Base-by-base conservation (phyloP, 2,113 vertebrate species). In the Macroglossus sobrinus region DNA sequence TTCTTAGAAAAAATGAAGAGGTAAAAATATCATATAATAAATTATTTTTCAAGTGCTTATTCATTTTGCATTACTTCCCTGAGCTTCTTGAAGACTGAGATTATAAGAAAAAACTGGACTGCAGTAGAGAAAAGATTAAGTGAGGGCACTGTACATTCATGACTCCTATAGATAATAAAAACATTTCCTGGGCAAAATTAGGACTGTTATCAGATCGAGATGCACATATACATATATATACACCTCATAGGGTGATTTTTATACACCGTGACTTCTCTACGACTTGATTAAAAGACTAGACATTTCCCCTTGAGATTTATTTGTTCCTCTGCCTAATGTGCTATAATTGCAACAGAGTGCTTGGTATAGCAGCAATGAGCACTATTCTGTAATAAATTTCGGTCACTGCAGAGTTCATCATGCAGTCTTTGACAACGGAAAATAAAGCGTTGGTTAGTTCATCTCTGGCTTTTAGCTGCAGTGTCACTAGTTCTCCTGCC, bases 401-500 rank as follows among this genome's bases (percentile, higher is more conserved):
- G 98, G 98, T 99, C 98, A 98, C 97, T 96, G 96, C 75, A 97
- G 98, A 98, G 98, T 98, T 99, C 98, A 99, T 97, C 97, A 90
- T n/a, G 97, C 95, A 98, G 97, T 98, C 97, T 97, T 98, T 98
- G 95, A 98, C 98, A 98, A 98, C 96, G 93, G 97, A 97, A 98
- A 97, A 98, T 97, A 98, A 98, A 98, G 97, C 3, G 0, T 95
- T 90, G 82, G 97, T 98, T 98, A 97, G 97, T 98, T 97, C 97
- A 96, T 98, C 96, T 98, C 97, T 63, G 57, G 97, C 97, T 98
- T 97, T 98, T 96, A 98, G 96, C 96, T 57, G 12, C 45, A 89
- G 43, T 94, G 93, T 98, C 97, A 95, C 97, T 91, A 89, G 91
- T 97, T 98, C 96, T 98, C 66, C 93, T 95, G 92, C 93, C 91